Percentiles rank a stretch among this genome's conserved stretches.
Evolutionary conservation across 2,113 vertebrate genomes (phyloP).

Genomic region (Oncorhynchus nerka): DNA sequence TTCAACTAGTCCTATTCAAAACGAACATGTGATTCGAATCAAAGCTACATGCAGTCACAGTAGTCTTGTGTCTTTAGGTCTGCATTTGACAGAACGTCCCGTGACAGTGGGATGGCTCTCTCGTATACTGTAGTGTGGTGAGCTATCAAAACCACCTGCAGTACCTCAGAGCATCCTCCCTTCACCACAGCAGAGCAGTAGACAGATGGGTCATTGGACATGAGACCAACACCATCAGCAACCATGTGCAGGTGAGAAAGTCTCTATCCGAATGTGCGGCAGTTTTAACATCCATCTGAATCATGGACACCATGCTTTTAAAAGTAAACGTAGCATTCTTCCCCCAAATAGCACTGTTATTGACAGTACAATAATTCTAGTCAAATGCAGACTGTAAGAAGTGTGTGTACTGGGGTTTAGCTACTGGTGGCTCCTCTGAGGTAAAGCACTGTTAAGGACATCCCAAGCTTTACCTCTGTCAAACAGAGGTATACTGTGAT

Average conservation of each 20-base stretch:
- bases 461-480: neutral
- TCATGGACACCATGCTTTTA: slow-evolving; percentile 3
- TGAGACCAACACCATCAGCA: neutral
- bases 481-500: neutral
- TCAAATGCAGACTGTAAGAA: neutral
- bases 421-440: neutral
- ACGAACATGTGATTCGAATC: neutral
- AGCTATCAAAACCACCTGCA: neutral
- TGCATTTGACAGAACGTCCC: neutral
- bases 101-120: neutral
- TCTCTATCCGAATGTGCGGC: neutral
- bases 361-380: slow-evolving; percentile 8
- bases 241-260: neutral
- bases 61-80: neutral
- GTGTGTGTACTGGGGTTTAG: neutral
- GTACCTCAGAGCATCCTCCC: too few relatives aligned
- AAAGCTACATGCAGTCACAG: neutral
- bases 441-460: too few relatives aligned
- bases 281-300: neutral
- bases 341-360: neutral
- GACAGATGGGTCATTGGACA: neutral
- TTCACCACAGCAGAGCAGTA: neutral
- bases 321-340: neutral
- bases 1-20: neutral
- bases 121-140: neutral